These are phyloP conservation scores for Andrena minutula DNA, from an alignment of 2,888 invertebrate species.

Conservation along the genomic window DNA sequence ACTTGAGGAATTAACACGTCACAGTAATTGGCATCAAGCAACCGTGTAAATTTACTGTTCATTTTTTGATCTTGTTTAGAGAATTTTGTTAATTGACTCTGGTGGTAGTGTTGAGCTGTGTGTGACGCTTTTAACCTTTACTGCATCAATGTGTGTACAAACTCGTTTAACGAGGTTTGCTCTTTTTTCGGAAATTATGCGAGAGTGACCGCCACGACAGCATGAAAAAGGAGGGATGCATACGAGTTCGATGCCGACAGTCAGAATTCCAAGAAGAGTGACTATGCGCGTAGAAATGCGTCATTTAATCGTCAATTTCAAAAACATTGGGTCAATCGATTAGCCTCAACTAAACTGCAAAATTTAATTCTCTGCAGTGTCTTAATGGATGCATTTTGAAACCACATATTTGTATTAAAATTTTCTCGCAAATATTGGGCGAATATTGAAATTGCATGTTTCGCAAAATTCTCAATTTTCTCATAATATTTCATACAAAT, in stretches of 20 bases:
- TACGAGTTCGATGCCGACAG: neutral
- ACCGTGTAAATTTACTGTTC: constrained; percentile 21
- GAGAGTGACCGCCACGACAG: neutral
- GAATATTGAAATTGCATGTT: no score
- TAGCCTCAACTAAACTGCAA: neutral
- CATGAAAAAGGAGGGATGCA: constrained; percentile 21
- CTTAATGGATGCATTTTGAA: neutral
- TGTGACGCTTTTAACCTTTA: constrained; percentile 8
- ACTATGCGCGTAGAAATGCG: constrained; percentile 19
- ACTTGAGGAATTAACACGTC: constrained; percentile 3
- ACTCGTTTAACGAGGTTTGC: constrained; percentile 30
- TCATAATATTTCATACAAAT: neutral
- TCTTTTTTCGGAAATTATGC: constrained; percentile 41
- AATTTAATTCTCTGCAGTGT: constrained; percentile 7
- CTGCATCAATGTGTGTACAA: constrained; percentile 19
- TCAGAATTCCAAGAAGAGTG: constrained; percentile 51
- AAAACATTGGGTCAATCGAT: constrained; percentile 20
- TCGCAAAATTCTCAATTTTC: neutral
- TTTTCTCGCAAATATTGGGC: no score
- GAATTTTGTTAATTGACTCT: constrained; percentile 13
- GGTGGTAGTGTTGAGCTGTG: constrained; percentile 22
- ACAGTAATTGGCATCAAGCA: constrained; percentile 21
- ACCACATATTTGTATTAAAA: neutral
- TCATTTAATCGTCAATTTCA: constrained; percentile 26
- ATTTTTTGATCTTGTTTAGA: neutral